A percentile compares a stretch with the other conserved stretches of the same genome.
Conservation (phyloP, 2,888 invertebrate genomes). For the Heliconius aoede region DNA sequence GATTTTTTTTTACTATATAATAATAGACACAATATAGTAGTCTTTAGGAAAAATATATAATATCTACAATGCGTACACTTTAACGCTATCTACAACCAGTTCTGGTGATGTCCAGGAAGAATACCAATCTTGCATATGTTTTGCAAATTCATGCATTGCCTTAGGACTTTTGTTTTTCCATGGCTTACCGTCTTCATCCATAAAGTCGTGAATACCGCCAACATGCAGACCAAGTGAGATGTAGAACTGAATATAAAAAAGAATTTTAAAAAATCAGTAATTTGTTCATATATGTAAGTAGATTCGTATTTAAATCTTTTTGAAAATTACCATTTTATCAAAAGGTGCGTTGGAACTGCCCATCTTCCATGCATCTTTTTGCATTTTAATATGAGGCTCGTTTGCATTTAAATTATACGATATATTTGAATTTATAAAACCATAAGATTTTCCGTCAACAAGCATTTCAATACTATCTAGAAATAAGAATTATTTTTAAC, state of each 20-base stretch:
- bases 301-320: not conserved
- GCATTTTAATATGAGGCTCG: slow-evolving; percentile 57
- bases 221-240: slow-evolving; percentile 90
- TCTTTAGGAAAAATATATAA: too few species aligned
- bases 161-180: slow-evolving; percentile 88
- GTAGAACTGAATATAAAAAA: slow-evolving; percentile 83
- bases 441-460: slow-evolving; percentile 81
- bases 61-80: slow-evolving; percentile 81
- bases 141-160: slow-evolving; percentile 87
- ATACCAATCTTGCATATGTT: slow-evolving; percentile 80
- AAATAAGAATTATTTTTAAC: slow-evolving; percentile 43
- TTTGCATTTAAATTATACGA: slow-evolving; percentile 57
- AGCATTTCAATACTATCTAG: slow-evolving; percentile 78
- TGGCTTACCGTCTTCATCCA: slow-evolving; percentile 87
- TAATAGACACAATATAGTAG: not conserved
- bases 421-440: slow-evolving; percentile 66
- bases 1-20: not conserved
- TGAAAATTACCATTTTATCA: slow-evolving; percentile 66
- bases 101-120: slow-evolving; percentile 85
- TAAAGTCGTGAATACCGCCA: slow-evolving; percentile 90
- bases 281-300: not conserved
- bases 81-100: slow-evolving; percentile 85
- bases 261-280: not conserved
- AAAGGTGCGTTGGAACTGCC: slow-evolving; percentile 73
- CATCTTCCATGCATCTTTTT: slow-evolving; percentile 60